Conservation (phyloP, 2,113 vertebrate species). For the Lepidothrix coronata region DNA sequence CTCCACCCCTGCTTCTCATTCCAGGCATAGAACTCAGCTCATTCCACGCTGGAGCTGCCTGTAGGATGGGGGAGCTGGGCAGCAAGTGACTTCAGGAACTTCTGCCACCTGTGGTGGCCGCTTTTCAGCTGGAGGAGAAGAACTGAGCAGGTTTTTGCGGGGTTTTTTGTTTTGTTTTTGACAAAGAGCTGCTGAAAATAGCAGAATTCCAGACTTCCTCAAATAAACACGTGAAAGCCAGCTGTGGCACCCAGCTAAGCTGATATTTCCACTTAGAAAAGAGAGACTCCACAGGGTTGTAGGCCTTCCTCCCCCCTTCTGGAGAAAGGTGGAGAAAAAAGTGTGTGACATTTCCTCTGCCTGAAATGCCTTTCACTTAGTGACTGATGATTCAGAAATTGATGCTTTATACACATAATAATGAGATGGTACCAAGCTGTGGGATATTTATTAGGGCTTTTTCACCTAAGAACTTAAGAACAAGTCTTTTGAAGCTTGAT, state of each 20-base stretch:
- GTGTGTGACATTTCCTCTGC: background rate
- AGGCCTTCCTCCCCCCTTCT: background rate
- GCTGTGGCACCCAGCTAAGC: background rate
- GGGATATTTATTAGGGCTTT: background rate
- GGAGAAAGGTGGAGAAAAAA: background rate
- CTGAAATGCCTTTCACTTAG: background rate
- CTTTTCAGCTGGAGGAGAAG: background rate
- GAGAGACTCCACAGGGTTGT: background rate
- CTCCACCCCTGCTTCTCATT: background rate
- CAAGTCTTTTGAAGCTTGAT: background rate
- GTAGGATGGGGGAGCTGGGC: background rate
- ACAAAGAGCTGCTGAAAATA: conserved; percentile 11
- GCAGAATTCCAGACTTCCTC: conserved; percentile 11
- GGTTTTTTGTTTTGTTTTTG: background rate
- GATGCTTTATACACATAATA: background rate
- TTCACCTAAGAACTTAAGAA: background rate
- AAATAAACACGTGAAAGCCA: background rate
- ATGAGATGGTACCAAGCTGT: background rate
- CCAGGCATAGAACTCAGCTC: background rate
- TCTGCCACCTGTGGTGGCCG: background rate
- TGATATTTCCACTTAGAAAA: background rate
- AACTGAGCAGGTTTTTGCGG: background rate
- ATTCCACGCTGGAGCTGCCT: background rate
- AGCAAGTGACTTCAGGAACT: background rate
- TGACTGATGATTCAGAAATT: background rate